These are phyloP conservation scores for Andrena bucephala DNA, from an alignment of 2,888 invertebrate genomes.

Conservation along the genomic window DNA sequence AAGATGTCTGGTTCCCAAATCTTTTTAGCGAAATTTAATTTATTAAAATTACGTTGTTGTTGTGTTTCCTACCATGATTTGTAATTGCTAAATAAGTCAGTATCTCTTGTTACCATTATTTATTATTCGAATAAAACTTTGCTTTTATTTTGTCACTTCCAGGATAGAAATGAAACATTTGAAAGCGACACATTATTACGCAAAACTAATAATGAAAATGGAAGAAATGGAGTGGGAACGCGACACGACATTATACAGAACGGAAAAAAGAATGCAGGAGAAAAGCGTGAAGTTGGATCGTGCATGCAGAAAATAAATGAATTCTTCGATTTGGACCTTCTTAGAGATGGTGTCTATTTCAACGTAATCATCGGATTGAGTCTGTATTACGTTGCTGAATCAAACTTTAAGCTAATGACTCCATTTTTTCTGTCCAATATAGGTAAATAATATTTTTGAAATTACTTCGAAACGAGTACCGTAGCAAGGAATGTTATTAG, in stretches of 20 bases:
- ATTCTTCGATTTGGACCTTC: conserved; percentile 75
- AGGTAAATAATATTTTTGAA: conserved; percentile 64
- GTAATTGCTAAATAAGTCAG: too few species aligned
- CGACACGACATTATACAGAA: background rate
- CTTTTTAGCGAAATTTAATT: too few species aligned
- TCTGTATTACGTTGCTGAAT: conserved; percentile 85
- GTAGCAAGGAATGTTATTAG: conserved; percentile 55
- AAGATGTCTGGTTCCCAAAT: too few species aligned
- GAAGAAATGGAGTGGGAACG: background rate
- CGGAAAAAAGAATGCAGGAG: background rate
- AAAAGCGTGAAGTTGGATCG: background rate
- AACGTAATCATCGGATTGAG: conserved; percentile 82
- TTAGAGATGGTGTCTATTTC: conserved; percentile 72
- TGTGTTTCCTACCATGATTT: too few species aligned
- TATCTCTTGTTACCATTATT: too few species aligned
- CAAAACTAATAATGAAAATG: conserved; percentile 1
- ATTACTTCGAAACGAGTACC: conserved; percentile 17
- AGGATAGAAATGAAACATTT: background rate
- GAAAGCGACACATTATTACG: conserved; percentile 44
- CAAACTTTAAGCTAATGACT: conserved; percentile 85
- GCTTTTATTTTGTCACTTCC: background rate
- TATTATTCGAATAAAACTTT: too few species aligned
- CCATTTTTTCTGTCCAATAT: conserved; percentile 85
- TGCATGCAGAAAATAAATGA: conserved; percentile 40
- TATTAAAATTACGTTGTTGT: too few species aligned